Evolutionary conservation across 2,113 vertebrate species (phyloP), one percentile per base, ranked within the genome.

Genomic region (Thalassarche chlororhynchos): DNA sequence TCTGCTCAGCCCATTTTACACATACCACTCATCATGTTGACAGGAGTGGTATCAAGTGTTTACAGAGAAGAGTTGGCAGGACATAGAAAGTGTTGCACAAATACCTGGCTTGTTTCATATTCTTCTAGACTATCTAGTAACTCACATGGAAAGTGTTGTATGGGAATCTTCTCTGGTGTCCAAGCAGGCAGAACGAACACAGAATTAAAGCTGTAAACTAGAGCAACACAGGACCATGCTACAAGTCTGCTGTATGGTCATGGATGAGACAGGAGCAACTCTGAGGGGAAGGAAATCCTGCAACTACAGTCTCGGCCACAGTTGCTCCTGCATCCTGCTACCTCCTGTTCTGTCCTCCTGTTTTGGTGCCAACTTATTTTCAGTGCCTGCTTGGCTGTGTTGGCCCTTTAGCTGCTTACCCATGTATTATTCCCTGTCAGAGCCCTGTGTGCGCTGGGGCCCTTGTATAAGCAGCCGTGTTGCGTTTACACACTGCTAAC

Each of bases 361-460:
- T 42, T 84, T 60, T 58, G 49, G 12, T 54, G 23, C 68, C 68
- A 86, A 9, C 19, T 81, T 81, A 18, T 38, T 71, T 84, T 85
- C 1, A 4, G 1, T n/a, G 34, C 54, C 38, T 84, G 9, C 38
- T 75, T 47, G 51, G 29, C 69, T 78, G 10, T 68, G 42, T 10
- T 65, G 46, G 36, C 18, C 23, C 58, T 69, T 57, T 49, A 40
- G 14, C 40, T 92, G 66, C 58, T 80, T 49, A n/a, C 46, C 25
- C 26, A 3, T 7, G 9, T 70, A 15, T 24, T 61, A 26, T 21
- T 52, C 25, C 28, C 28, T 77, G 38, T 38, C 57, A 66, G 44
- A 60, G 25, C 14, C 24, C 28, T 31, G 40, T 0, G 5, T 72
- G 29, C 3, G 0, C n/a, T 70, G 40, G 4, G 17, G 23, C 21